These are phyloP conservation scores for Mesocricetus auratus DNA, from an alignment of 2,113 vertebrate species.

Conservation along the genomic window DNA sequence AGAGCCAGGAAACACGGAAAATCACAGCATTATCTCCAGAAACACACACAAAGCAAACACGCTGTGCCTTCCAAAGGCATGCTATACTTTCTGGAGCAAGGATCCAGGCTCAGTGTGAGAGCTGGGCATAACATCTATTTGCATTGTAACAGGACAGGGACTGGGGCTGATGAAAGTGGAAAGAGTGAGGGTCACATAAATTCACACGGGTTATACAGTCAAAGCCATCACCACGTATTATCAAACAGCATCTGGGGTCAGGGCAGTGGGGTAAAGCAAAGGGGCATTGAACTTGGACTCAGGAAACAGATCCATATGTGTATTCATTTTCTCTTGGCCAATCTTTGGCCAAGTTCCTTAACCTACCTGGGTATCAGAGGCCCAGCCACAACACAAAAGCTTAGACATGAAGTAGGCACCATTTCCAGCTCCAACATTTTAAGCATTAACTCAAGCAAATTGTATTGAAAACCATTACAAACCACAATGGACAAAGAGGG, in stretches of 20 bases:
- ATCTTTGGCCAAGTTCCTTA: neutral
- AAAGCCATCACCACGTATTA: neutral
- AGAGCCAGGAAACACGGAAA: neutral
- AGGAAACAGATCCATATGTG: neutral
- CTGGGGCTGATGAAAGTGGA: neutral
- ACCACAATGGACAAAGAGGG: neutral
- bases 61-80: neutral
- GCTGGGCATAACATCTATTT: neutral
- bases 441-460: neutral
- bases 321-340: neutral
- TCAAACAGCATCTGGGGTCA: neutral
- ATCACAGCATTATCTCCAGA: neutral
- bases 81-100: conserved; percentile 20
- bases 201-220: neutral
- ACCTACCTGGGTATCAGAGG: neutral
- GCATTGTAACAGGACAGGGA: neutral
- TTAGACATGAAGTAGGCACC: neutral
- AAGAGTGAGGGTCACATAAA: neutral
- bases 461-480: neutral
- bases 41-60: neutral
- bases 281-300: neutral
- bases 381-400: neutral
- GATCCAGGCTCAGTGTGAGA: neutral
- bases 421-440: neutral
- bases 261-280: neutral